Base-by-base conservation (phyloP, 2,888 invertebrate species). In the Polyommatus iphigenia region DNA sequence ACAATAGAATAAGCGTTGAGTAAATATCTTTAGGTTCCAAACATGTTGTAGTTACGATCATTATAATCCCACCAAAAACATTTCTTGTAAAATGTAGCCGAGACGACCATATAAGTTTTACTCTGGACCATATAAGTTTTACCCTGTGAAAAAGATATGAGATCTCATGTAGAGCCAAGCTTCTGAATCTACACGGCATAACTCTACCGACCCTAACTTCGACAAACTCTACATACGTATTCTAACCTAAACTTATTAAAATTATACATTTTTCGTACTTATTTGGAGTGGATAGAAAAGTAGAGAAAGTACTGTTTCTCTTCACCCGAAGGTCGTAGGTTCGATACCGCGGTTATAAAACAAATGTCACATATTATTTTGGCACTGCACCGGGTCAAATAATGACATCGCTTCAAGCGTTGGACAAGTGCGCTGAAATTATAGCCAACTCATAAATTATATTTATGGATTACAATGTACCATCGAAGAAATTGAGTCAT, bases 281-380 rank as follows among this genome's bases (percentile, higher is more conserved):
- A n/a, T n/a, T 59, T 24, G 24, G 20, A 62, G 59, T 24, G 59
- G 8, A 20, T 67, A 67, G 4, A 13, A 29, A 67, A 67, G 24
- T 29, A 2, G 62, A 67, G 67, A 67, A 67, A 67, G 62, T n/a
- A 20, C 24, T 3, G 13, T 67, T 67, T 67, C 67, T 67, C 67
- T 15, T 67, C 29, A 67, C 67, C 67, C 29, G 5, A 67, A 67
- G 67, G 67, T 67, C 67, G 67, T 29, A 67, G 67, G 67, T 67
- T 67, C 59, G 59, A 20, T 10, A 3, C 24, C 59, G 59, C 20
- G 20, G 59, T 29, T 67, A 67, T 24, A 67, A 29, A 67, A 59
- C 20, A 24, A 59, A 5, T 67, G 67, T 67, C 67, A 67, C 67
- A 29, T 24, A 24, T 24, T 24, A 24, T 24, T 67, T 67, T 67